These are phyloP conservation scores for Drosophila nasuta DNA, from an alignment of 1,140 invertebrate genomes.

Conservation along the genomic window DNA sequence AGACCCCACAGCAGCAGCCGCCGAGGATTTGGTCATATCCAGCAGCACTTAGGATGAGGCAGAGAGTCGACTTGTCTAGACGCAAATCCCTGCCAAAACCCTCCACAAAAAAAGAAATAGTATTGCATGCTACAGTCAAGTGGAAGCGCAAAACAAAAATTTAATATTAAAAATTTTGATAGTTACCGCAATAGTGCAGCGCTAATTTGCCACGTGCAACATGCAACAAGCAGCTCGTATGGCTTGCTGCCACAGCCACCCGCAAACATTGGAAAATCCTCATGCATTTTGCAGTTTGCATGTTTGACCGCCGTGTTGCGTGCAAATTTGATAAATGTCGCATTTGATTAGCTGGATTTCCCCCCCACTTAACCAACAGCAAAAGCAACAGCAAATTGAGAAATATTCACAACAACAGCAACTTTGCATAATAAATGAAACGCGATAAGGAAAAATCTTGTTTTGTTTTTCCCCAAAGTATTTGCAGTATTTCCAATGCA, in stretches of 20 bases:
- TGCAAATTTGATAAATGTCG: slow-evolving; percentile 78
- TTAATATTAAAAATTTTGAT: slow-evolving; percentile 14
- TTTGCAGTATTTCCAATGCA: slow-evolving; percentile 50
- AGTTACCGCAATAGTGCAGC: slow-evolving; percentile 9
- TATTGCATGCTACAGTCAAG: slow-evolving; percentile 4
- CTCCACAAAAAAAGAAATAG: neutral
- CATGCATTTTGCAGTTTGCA: slow-evolving; percentile 50
- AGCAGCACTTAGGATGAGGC: neutral
- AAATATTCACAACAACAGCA: slow-evolving; percentile 47
- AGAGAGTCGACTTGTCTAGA: slow-evolving; percentile 36
- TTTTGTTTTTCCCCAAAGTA: slow-evolving; percentile 34
- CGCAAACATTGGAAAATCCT: neutral
- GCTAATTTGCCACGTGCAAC: slow-evolving; percentile 47
- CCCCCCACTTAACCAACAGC: neutral
- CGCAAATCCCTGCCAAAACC: slow-evolving; percentile 27
- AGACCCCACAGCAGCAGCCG: slow-evolving; percentile 13
- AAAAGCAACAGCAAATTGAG: slow-evolving; percentile 31
- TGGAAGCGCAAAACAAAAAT: slow-evolving; percentile 4
- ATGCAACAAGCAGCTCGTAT: slow-evolving; percentile 47
- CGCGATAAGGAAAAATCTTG: slow-evolving; percentile 59
- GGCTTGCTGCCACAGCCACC: slow-evolving; percentile 12
- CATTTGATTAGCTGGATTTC: slow-evolving; percentile 62
- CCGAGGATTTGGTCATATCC: slow-evolving; percentile 13
- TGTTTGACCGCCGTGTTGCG: slow-evolving; percentile 63
- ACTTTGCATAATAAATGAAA: slow-evolving; percentile 74